These are phyloP conservation scores for Oreochromis tanganicae DNA, from an alignment of 2,113 vertebrate species.

Conservation along the genomic window DNA sequence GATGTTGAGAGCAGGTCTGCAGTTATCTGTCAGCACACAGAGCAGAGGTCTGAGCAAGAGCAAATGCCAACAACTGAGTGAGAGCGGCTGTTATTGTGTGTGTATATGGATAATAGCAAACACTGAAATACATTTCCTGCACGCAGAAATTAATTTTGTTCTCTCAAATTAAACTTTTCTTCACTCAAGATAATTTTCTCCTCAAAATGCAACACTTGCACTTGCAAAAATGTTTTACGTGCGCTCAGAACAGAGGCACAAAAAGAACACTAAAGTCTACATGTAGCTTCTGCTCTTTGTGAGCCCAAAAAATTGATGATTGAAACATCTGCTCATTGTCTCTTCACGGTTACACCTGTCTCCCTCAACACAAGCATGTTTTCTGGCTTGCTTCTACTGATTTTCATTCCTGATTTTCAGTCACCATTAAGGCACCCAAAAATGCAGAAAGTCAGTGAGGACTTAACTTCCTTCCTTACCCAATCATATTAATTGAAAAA, in stretches of 20 bases:
- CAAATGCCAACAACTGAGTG: not conserved
- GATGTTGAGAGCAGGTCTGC: not conserved
- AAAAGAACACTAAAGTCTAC: not conserved
- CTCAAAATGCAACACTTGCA: not conserved
- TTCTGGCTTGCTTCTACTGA: not conserved
- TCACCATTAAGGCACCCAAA: not conserved
- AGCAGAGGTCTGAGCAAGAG: not conserved
- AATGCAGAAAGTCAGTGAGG: not conserved
- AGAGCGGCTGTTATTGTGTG: not conserved
- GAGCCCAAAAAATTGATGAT: no score
- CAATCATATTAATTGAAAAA: not conserved
- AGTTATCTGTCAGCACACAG: not conserved
- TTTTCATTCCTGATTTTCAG: not conserved
- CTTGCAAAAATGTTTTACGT: not conserved
- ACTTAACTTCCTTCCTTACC: not conserved
- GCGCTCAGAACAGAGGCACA: not conserved
- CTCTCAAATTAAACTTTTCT: not conserved
- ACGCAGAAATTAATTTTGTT: not conserved
- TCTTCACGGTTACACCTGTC: not conserved
- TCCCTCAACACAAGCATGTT: not conserved
- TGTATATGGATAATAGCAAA: not conserved
- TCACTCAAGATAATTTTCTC: not conserved
- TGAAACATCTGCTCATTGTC: not conserved
- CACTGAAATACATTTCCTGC: fast-evolving
- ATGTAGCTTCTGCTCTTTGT: not conserved